phyloP scores from a whole-genome alignment of 1,140 invertebrate genomes.

The Zophobas atratus region DNA sequence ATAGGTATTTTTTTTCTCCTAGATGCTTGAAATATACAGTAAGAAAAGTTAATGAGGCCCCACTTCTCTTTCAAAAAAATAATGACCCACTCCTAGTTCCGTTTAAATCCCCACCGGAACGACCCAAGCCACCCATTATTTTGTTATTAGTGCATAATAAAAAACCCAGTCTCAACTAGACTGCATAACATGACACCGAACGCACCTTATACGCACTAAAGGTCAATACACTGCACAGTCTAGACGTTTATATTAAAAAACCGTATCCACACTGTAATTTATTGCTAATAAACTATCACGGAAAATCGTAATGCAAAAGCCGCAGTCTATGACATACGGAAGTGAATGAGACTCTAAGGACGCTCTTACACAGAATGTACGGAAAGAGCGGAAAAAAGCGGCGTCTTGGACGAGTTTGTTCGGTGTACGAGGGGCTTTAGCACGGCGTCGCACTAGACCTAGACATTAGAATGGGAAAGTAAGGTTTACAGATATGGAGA shows the following conservation, averaged over 20 bases:
- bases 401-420: not conserved
- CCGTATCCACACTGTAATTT: constrained; percentile 15
- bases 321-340: constrained; percentile 12
- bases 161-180: constrained; percentile 20
- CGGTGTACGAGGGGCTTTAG: constrained; percentile 23
- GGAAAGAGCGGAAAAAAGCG: not conserved
- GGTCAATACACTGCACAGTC: constrained; percentile 46
- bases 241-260: constrained; percentile 44
- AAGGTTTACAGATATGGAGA: constrained; percentile 20
- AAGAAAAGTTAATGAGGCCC: no score
- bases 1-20: no score
- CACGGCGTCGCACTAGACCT: constrained; percentile 5
- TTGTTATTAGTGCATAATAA: not conserved
- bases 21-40: no score
- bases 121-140: constrained; percentile 35
- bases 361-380: not conserved
- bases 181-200: constrained; percentile 2
- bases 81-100: not conserved
- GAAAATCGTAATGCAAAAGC: not conserved
- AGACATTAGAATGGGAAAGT: constrained; percentile 36
- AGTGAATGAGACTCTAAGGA: constrained; percentile 8
- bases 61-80: no score
- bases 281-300: constrained; percentile 6
- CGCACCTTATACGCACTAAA: constrained; percentile 30
- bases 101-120: not conserved